Conservation (phyloP, 2,797 vertebrate genomes). For the Geotrypetes seraphini region DNA sequence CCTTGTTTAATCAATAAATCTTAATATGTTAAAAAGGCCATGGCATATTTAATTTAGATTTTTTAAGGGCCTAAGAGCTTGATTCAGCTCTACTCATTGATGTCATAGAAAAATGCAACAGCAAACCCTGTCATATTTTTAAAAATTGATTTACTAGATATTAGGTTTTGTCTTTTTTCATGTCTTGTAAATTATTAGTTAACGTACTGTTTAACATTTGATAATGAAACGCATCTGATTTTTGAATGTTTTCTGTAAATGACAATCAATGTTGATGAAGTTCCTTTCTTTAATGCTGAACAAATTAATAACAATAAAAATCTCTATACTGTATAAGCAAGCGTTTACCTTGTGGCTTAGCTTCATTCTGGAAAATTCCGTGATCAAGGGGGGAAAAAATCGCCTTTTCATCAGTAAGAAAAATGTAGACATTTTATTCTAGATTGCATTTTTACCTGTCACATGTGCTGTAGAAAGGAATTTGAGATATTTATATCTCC, state of each 20-base stretch:
- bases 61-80: too few relatives aligned
- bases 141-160: constrained; percentile 71
- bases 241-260: constrained; percentile 81
- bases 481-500: too few relatives aligned
- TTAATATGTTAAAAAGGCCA: constrained; percentile 56
- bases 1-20: constrained; percentile 52
- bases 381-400: too few relatives aligned
- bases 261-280: constrained; percentile 77
- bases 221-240: constrained; percentile 72
- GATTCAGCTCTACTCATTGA: constrained; percentile 50
- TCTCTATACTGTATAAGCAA: constrained; percentile 39
- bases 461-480: too few relatives aligned
- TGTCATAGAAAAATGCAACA: constrained; percentile 52
- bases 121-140: constrained; percentile 44
- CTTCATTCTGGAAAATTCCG: neutral
- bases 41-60: constrained; percentile 62
- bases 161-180: constrained; percentile 59
- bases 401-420: too few relatives aligned
- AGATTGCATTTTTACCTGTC: too few relatives aligned
- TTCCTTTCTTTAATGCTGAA: constrained; percentile 66
- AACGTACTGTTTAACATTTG: constrained; percentile 58
- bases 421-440: too few relatives aligned
- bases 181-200: constrained; percentile 72
- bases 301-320: constrained; percentile 59
- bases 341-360: constrained; percentile 8